These are phyloP conservation scores for Thunnus maccoyii DNA, from an alignment of 2,113 vertebrate species.

Conservation along the genomic window DNA sequence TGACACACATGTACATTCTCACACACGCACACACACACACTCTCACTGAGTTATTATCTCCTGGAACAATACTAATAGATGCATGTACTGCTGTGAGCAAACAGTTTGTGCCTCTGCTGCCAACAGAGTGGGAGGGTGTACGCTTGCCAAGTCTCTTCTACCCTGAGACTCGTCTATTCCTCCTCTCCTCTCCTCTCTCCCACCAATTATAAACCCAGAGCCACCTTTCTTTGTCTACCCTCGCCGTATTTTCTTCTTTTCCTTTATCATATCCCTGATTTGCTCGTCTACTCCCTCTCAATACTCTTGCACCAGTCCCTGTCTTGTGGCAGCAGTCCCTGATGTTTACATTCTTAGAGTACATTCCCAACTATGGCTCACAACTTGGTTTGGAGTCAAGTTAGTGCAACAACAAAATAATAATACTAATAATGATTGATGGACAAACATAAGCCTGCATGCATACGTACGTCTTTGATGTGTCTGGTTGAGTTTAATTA, in stretches of 20 bases:
- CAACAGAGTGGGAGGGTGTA: conserved; percentile 76
- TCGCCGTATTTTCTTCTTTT: background rate
- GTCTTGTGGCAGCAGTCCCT: conserved; percentile 18
- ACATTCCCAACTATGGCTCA: background rate
- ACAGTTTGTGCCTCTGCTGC: conserved; percentile 76
- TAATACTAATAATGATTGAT: conserved; percentile 37
- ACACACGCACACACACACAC: conserved; percentile 34
- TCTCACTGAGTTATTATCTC: conserved; percentile 73
- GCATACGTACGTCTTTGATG: conserved; percentile 46
- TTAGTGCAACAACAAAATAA: conserved; percentile 27
- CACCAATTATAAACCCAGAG: background rate
- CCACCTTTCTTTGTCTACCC: conserved; percentile 8
- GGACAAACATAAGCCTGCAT: conserved; percentile 35
- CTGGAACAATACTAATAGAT: conserved; percentile 84
- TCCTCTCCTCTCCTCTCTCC: background rate
- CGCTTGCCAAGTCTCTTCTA: conserved; percentile 77
- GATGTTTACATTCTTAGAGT: conserved; percentile 39
- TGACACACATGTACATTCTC: conserved; percentile 37
- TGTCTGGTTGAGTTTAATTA: conserved; percentile 56
- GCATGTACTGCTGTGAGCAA: conserved; percentile 83
- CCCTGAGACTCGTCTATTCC: conserved; percentile 40
- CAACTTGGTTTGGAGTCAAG: conserved; percentile 31
- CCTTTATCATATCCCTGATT: conserved; percentile 11
- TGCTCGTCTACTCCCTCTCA: conserved; percentile 6
- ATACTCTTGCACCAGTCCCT: conserved; percentile 25